These are phyloP conservation scores for Drosophila sp. DNA, from an alignment of 1,140 invertebrate genomes.

Conservation along the genomic window DNA sequence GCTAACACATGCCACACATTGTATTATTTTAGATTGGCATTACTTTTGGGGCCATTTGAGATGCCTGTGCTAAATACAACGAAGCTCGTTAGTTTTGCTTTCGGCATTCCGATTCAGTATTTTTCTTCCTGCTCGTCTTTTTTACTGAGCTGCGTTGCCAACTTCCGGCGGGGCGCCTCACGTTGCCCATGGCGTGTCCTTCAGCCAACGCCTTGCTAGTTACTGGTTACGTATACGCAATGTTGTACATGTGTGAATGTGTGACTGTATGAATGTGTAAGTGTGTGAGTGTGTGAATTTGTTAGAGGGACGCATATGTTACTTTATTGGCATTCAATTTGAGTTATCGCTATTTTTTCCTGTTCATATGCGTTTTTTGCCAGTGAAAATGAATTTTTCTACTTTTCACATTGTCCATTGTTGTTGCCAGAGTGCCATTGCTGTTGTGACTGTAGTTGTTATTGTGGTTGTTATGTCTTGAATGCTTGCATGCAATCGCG, in stretches of 20 bases:
- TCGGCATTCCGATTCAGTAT: slow-evolving; percentile 60
- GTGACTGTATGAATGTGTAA: slow-evolving; percentile 35
- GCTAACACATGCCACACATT: slow-evolving; percentile 55
- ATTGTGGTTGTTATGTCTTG: slow-evolving; percentile 28
- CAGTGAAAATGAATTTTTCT: slow-evolving; percentile 62
- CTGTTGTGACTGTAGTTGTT: slow-evolving; percentile 8
- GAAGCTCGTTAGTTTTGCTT: slow-evolving; percentile 76
- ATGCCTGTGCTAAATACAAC: slow-evolving; percentile 66
- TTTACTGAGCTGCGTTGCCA: slow-evolving; percentile 40
- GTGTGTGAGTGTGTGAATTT: slow-evolving; percentile 29
- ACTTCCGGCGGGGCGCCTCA: slow-evolving; percentile 50
- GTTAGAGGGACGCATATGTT: slow-evolving; percentile 70
- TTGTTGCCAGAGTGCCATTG: slow-evolving; percentile 34
- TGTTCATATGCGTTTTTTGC: slow-evolving; percentile 73
- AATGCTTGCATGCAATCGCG: slow-evolving; percentile 57
- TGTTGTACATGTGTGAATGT: slow-evolving; percentile 37
- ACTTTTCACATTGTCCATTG: slow-evolving; percentile 58
- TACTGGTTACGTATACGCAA: slow-evolving; percentile 55
- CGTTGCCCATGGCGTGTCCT: slow-evolving; percentile 57
- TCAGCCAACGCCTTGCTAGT: slow-evolving; percentile 69
- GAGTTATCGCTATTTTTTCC: slow-evolving; percentile 81
- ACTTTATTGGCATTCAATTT: slow-evolving; percentile 81
- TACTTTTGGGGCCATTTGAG: slow-evolving; percentile 55
- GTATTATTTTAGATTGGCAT: slow-evolving; percentile 78
- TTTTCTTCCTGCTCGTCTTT: not conserved